Conservation (phyloP, 2,113 vertebrate genomes). For the Cyphomyrus discorhynchus region DNA sequence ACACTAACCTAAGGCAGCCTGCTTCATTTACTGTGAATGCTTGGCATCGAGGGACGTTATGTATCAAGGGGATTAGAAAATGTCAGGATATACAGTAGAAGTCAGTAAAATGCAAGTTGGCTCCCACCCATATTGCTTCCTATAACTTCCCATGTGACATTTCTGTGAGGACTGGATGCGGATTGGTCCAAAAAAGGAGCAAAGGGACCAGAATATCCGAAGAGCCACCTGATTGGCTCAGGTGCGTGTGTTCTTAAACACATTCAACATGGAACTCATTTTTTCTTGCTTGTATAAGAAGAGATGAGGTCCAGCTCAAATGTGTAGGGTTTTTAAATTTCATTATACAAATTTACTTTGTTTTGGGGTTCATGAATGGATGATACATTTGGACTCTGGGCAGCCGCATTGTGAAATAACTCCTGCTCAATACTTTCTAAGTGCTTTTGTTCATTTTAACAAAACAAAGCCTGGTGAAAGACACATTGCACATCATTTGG, state of each 20-base stretch:
- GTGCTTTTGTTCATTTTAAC: not conserved
- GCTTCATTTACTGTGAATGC: not conserved
- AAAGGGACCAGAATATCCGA: not conserved
- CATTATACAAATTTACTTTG: not conserved
- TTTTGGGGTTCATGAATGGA: not conserved
- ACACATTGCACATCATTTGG: not conserved
- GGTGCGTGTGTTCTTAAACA: not conserved
- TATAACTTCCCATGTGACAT: not conserved
- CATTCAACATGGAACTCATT: not conserved
- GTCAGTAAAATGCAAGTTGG: not conserved
- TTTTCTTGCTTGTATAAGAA: not conserved
- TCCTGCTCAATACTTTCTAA: not conserved
- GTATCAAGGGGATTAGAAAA: not conserved
- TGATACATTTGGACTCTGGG: not conserved
- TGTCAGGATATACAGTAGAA: not conserved
- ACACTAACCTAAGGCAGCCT: not conserved
- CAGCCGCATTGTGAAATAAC: not conserved
- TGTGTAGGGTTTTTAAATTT: not conserved
- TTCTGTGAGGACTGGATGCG: not conserved
- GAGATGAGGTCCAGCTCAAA: not conserved
- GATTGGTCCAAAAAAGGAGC: not conserved
- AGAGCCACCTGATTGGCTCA: not conserved
- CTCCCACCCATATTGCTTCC: not conserved
- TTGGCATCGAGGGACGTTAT: not conserved
- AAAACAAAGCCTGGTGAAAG: not conserved